Base-by-base conservation (phyloP, 2,888 invertebrate species). In the Busseola fusca region DNA sequence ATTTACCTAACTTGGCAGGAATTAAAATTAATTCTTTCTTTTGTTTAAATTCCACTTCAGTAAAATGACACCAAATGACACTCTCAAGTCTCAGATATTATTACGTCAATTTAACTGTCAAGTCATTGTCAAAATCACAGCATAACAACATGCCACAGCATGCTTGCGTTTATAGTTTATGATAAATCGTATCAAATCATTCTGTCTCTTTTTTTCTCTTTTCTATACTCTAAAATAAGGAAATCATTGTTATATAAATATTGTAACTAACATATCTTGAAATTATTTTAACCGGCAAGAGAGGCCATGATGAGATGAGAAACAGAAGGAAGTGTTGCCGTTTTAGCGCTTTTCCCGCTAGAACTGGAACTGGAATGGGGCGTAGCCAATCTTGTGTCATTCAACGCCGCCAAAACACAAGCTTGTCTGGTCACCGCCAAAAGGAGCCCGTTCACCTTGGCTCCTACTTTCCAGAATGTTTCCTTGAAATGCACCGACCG, bases 101-200 rank as follows among this genome's bases (percentile, higher is more conserved):
- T 21, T 64, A 63, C 45, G 60, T 45, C 60, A 74, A 69, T n/a
- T 27, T n/a, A 64, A 58, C 9, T 30, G 75, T 69, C 63, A 75
- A 48, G 34, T 34, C 34, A 75, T 40, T 40, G 48, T 45, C 73
- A 48, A 48, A 25, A 67, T 58, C 34, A 56, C 18, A 18, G 3
- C 16, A 18, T 9, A 16, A 21, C 45, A 45, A 45, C 30, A 9
- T 1, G 14, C 40, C 25, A 27, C 12, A 18, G 52, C 25, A 5
- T 7, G 6, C 21, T n/a, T 16, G 37, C 27, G 18, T 25, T 25
- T 25, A 18, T n/a, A 57, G n/a, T 48, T 1, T 48, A 71, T 56
- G 37, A 10, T 5, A 40, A 25, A 40, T 59, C 18, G 10, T 25
- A 40, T 40, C 12, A 12, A 18, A 25, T 25, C 6, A n/a, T n/a